Conservation (phyloP, 2,888 invertebrate genomes). For the Protodeltote pygarga region DNA sequence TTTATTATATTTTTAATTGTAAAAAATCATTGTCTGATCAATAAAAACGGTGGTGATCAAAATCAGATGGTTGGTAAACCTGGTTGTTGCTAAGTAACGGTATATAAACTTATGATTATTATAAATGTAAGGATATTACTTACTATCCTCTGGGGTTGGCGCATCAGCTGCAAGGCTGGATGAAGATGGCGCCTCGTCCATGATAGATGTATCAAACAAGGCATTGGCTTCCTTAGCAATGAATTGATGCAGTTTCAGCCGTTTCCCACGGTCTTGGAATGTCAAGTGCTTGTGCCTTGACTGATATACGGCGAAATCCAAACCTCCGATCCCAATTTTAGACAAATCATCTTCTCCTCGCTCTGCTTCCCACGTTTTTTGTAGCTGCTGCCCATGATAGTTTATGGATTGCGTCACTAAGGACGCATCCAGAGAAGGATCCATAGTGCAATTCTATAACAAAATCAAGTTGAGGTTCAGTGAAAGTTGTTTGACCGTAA, state of each 20-base stretch:
- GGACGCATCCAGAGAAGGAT: constrained; percentile 79
- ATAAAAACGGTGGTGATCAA: too few species aligned
- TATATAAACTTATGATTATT: not conserved
- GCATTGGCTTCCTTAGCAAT: constrained; percentile 94
- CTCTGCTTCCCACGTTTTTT: constrained; percentile 95
- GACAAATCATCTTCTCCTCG: constrained; percentile 92
- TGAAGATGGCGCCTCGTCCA: constrained; percentile 80
- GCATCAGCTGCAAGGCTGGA: constrained; percentile 85
- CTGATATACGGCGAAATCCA: constrained; percentile 92
- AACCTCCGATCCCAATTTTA: constrained; percentile 86
- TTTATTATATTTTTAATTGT: too few species aligned
- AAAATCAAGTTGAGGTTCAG: constrained; percentile 8
- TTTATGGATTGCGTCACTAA: constrained; percentile 91
- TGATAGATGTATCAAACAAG: constrained; percentile 88
- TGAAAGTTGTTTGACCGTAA: not conserved
- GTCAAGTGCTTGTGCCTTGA: constrained; percentile 93
- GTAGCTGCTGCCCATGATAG: constrained; percentile 95
- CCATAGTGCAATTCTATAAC: constrained; percentile 64
- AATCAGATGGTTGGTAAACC: not conserved
- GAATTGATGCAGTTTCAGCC: constrained; percentile 94
- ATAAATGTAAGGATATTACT: constrained; percentile 47
- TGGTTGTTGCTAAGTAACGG: not conserved
- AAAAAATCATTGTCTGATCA: too few species aligned
- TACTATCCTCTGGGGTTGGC: constrained; percentile 85
- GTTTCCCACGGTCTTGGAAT: constrained; percentile 94